A percentile compares a stretch with the other conserved stretches of the same genome.
Evolutionary conservation across 2,797 vertebrate genomes (phyloP).

Genomic region (Linurgus olivaceus): DNA sequence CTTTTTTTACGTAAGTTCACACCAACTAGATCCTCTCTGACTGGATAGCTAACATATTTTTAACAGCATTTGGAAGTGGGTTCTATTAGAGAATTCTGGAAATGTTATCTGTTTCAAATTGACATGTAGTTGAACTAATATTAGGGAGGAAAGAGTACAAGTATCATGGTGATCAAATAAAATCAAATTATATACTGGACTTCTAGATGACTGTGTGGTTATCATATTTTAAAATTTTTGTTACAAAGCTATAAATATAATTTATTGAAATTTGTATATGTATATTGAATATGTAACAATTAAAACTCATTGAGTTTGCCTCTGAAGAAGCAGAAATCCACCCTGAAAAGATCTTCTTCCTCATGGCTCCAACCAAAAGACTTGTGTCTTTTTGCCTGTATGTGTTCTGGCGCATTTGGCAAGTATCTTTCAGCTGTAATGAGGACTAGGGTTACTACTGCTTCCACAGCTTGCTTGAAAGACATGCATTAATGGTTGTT

Average conservation of each 20-base stretch:
- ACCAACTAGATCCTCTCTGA: neutral
- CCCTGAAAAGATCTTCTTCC: neutral
- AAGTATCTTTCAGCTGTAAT: neutral
- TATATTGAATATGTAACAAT: neutral
- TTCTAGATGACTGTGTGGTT: neutral
- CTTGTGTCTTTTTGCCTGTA: fast-evolving
- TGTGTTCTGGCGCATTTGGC: neutral
- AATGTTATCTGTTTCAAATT: neutral
- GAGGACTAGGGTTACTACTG: neutral
- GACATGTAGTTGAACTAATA: neutral
- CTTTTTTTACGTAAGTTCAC: neutral
- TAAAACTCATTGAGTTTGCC: neutral
- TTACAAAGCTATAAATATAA: conserved; percentile 1
- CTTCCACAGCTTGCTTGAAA: neutral
- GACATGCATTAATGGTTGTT: neutral
- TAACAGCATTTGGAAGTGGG: neutral
- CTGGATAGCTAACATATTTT: neutral
- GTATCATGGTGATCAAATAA: neutral
- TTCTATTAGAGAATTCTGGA: neutral
- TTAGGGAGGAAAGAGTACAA: neutral
- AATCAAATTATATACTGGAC: conserved; percentile 5
- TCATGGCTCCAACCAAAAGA: neutral
- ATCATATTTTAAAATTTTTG: neutral
- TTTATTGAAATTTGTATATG: neutral
- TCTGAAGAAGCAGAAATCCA: neutral